Percentiles rank a stretch among this genome's conserved stretches.
Evolutionary conservation across 2,797 vertebrate species (phyloP).

Genomic region (Bradypus variegatus): DNA sequence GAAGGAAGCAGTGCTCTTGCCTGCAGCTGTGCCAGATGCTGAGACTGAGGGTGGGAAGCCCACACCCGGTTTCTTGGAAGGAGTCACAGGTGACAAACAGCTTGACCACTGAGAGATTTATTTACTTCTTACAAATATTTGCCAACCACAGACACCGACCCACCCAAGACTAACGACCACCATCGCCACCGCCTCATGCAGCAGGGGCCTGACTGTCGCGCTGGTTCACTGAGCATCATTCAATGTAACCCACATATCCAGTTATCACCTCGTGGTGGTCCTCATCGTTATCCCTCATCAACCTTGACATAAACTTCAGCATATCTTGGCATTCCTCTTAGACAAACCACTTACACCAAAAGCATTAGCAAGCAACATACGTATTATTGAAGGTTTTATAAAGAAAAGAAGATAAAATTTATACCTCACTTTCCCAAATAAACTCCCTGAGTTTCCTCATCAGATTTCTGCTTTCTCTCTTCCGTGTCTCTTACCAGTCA

Average conservation of each 20-base stretch:
- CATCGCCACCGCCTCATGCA: neutral
- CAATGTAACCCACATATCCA: neutral
- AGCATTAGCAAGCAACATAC: neutral
- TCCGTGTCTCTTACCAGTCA: neutral
- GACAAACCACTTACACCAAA: neutral
- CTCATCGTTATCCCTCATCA: neutral
- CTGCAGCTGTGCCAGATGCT: slow-evolving; percentile 39
- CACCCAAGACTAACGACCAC: neutral
- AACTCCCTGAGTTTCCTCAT: neutral
- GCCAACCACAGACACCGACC: neutral
- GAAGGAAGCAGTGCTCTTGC: neutral
- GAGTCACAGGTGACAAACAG: slow-evolving; percentile 32
- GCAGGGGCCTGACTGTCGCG: neutral
- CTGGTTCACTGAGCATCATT: neutral
- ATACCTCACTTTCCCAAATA: neutral
- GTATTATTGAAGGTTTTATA: neutral
- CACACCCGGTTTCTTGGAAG: slow-evolving; percentile 22
- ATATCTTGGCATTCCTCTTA: neutral
- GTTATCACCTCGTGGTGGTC: neutral
- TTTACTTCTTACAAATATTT: slow-evolving; percentile 56
- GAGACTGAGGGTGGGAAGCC: slow-evolving; percentile 30
- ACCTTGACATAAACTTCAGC: neutral
- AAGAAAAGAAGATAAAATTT: neutral
- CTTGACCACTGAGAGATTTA: neutral
- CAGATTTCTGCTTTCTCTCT: neutral